Conservation (phyloP, 92 coral and sea anemone genomes). For the Paramuricea clavata region DNA sequence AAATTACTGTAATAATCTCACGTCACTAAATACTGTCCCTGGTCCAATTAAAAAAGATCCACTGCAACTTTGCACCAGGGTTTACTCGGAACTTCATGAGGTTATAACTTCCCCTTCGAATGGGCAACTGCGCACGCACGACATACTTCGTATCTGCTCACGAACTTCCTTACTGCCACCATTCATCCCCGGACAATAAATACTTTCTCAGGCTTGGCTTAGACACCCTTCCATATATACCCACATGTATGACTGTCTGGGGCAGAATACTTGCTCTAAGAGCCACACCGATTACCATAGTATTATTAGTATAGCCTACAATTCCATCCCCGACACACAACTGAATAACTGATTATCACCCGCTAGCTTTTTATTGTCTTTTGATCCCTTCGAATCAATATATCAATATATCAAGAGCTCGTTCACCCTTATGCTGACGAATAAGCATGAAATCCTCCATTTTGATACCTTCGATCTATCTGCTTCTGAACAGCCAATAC, state of each 20-base stretch:
- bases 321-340: conserved; percentile 9
- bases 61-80: conserved; percentile 34
- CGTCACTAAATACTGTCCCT: conserved; percentile 8
- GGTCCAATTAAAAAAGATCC: conserved; percentile 7
- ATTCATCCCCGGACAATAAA: conserved; percentile 29
- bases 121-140: neutral
- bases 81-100: conserved; percentile 11
- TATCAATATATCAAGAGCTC: neutral
- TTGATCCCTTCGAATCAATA: neutral
- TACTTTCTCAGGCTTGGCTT: neutral
- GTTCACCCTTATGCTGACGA: conserved; percentile 39
- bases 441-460: conserved; percentile 44
- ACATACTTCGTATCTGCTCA: conserved; percentile 21
- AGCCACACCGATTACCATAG: conserved; percentile 9
- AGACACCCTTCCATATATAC: conserved; percentile 24
- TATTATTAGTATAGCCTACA: too few species aligned
- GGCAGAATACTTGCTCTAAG: conserved; percentile 5
- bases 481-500: conserved; percentile 35
- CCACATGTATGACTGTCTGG: conserved; percentile 7
- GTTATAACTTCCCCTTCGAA: neutral
- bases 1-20: neutral
- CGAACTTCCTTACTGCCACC: conserved; percentile 7
- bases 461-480: conserved; percentile 53
- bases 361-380: conserved; percentile 11
- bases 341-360: too few species aligned